Percentiles rank a stretch among this genome's conserved stretches.
Conservation (phyloP, 2,797 vertebrate species). For the Arrhamphus sclerolepis region DNA sequence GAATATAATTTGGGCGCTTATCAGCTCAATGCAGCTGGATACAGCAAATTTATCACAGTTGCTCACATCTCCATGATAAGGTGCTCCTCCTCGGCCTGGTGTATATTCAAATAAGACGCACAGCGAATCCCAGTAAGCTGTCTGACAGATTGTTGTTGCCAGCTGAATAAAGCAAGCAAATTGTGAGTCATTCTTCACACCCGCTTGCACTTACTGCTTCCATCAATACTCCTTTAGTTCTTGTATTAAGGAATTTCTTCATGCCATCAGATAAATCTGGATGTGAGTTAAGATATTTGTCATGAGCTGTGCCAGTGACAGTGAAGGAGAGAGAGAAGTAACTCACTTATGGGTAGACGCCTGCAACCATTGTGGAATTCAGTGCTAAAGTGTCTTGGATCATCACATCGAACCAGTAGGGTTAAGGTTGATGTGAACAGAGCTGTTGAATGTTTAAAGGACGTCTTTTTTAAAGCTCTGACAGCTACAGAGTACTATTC, state of each 20-base stretch:
- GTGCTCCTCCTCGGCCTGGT: conserved; percentile 58
- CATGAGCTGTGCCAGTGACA: conserved; percentile 10
- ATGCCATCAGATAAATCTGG: conserved; percentile 29
- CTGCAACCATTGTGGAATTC: conserved; percentile 17
- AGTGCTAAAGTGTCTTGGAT: conserved; percentile 31
- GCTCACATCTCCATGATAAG: conserved; percentile 76
- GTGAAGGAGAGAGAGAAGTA: not conserved
- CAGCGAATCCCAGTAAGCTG: conserved; percentile 54
- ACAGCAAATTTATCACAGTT: conserved; percentile 65
- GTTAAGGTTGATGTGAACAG: conserved; percentile 35
- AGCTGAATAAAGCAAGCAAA: conserved; percentile 57
- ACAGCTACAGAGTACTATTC: too few relatives aligned
- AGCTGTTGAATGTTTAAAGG: too few relatives aligned
- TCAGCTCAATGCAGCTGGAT: conserved; percentile 73
- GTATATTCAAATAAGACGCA: conserved; percentile 65
- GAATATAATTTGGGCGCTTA: conserved; percentile 75
- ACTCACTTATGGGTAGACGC: conserved; percentile 21
- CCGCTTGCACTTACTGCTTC: conserved; percentile 12
- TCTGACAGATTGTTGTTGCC: conserved; percentile 63
- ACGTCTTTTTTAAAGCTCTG: too few relatives aligned
- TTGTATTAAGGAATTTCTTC: conserved; percentile 34
- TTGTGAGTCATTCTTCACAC: conserved; percentile 48
- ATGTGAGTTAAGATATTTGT: conserved; percentile 28
- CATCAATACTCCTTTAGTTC: conserved; percentile 36
- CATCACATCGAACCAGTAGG: conserved; percentile 17